These are phyloP conservation scores for Craseonycteris thonglongyai DNA, from an alignment of 2,113 vertebrate species.

Conservation along the genomic window DNA sequence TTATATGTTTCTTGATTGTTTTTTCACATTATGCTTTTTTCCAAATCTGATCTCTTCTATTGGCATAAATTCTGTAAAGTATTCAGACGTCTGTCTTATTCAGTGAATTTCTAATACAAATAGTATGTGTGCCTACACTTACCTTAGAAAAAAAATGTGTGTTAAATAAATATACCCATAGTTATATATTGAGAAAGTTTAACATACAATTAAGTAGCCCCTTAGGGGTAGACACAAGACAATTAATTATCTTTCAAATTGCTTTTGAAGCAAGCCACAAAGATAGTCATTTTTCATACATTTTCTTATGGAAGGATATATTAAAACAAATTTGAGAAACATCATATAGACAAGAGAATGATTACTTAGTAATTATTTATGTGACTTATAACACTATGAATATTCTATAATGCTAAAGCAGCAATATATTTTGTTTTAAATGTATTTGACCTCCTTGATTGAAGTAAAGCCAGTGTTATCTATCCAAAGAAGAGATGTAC, in stretches of 20 bases:
- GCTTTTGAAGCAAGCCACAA: neutral
- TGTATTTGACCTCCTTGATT: neutral
- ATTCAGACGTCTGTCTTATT: neutral
- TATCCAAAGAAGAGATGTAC: neutral
- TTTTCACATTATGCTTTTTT: too few relatives aligned
- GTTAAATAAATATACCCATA: neutral
- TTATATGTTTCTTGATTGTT: too few relatives aligned
- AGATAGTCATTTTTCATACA: neutral
- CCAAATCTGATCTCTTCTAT: neutral
- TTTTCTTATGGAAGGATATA: neutral
- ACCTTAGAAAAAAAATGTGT: neutral
- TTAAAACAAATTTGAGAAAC: neutral
- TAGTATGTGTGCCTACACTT: neutral
- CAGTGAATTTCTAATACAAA: constrained; percentile 9
- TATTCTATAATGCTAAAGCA: constrained; percentile 4
- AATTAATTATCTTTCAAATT: neutral
- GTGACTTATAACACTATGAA: neutral
- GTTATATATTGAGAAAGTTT: neutral
- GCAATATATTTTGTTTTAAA: constrained; percentile 19
- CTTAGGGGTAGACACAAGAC: neutral
- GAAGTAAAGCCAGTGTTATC: neutral
- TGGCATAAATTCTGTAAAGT: neutral
- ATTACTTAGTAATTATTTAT: constrained; percentile 19
- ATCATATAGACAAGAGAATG: neutral
- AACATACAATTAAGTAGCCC: neutral